These are phyloP conservation scores for Lineus longissimus DNA, from an alignment of 1,140 invertebrate genomes.

Conservation along the genomic window DNA sequence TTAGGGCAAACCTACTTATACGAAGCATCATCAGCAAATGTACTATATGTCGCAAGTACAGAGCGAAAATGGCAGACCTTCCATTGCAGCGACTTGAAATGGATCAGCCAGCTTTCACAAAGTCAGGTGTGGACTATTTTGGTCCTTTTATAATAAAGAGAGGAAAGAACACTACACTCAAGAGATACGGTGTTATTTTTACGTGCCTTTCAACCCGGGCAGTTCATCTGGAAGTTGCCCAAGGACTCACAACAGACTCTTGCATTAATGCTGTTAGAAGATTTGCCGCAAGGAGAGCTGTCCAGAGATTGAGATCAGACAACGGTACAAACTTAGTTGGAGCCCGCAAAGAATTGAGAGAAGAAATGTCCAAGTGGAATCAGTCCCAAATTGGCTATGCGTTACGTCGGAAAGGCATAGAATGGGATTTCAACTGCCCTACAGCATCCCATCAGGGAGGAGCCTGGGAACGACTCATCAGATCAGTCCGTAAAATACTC, in stretches of 20 bases:
- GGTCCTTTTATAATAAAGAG: conserved; percentile 24
- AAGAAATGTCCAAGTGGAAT: too few relatives aligned
- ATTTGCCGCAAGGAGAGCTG: neutral
- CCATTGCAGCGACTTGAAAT: too few relatives aligned
- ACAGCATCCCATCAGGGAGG: too few relatives aligned
- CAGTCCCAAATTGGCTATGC: too few relatives aligned
- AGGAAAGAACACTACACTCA: conserved; percentile 20
- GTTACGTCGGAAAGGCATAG: too few relatives aligned
- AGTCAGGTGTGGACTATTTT: conserved; percentile 26
- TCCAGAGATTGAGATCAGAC: conserved; percentile 17
- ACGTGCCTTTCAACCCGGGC: conserved; percentile 21
- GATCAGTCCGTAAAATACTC: too few relatives aligned
- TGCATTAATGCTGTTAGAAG: conserved; percentile 24
- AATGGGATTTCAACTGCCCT: too few relatives aligned
- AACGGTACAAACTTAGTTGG: conserved; percentile 22
- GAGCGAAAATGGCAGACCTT: too few relatives aligned
- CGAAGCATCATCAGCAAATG: too few relatives aligned
- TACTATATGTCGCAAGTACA: too few relatives aligned
- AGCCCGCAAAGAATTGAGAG: conserved; percentile 15
- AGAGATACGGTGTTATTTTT: conserved; percentile 26
- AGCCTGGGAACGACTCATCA: too few relatives aligned
- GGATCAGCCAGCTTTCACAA: conserved; percentile 19
- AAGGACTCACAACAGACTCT: conserved; percentile 25
- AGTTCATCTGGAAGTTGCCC: conserved; percentile 26
- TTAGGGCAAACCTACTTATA: too few relatives aligned